A percentile compares a stretch with the other conserved stretches of the same genome.
Evolutionary conservation across 35 echinoderm and acorn worm species (phyloP).

Genomic region (Lytechinus variegatus): DNA sequence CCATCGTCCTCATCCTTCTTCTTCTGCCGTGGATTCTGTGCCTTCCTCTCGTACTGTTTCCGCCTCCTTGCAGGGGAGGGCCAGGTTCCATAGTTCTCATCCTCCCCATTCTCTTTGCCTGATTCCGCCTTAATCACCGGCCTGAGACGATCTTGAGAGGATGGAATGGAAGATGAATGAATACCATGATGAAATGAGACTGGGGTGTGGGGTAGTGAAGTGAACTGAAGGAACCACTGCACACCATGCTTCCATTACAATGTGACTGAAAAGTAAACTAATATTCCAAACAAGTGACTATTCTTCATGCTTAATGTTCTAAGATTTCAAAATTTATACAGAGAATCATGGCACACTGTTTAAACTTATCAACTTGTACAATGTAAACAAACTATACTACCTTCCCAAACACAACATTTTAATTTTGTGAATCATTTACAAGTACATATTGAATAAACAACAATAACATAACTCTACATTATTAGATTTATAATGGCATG

Average conservation of each 20-base stretch:
- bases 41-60: slow-evolving; percentile 46
- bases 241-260: not conserved
- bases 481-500: not conserved
- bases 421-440: no score
- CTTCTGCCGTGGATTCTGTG: not conserved
- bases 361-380: no score
- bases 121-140: not conserved
- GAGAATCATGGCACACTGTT: no score
- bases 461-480: not conserved
- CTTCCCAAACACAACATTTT: no score
- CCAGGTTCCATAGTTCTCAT: not conserved
- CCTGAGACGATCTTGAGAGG: slow-evolving; percentile 38
- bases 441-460: no score
- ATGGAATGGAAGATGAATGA: slow-evolving; percentile 5
- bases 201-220: not conserved
- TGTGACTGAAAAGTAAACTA: not conserved
- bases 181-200: not conserved
- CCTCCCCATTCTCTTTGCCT: not conserved
- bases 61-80: slow-evolving; percentile 40
- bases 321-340: no score
- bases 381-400: no score
- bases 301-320: no score
- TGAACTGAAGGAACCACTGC: not conserved
- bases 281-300: not conserved
- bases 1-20: slow-evolving; percentile 43